phyloP scores from a whole-genome alignment of 1,140 invertebrate genomes.

The Cardiocondyla obscurior region DNA sequence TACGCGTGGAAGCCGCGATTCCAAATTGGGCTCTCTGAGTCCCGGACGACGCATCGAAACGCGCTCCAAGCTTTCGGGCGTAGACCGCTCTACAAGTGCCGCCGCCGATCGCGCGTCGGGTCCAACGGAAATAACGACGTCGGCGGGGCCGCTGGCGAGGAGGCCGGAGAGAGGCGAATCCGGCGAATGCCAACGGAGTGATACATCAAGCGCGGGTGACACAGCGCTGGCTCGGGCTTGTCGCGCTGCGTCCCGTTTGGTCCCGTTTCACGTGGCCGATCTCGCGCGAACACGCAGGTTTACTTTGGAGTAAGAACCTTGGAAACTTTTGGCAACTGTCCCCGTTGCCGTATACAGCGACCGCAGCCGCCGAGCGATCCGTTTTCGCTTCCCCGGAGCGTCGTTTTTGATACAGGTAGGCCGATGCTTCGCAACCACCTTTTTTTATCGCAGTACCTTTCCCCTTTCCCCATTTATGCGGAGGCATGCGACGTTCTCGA shows the following conservation, averaged over 20 bases:
- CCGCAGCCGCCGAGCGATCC: background rate
- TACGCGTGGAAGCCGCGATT: too few relatives aligned
- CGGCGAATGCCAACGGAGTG: conserved; percentile 61
- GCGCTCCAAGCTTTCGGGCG: conserved; percentile 61
- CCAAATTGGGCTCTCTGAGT: too few relatives aligned
- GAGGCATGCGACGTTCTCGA: background rate
- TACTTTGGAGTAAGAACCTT: too few relatives aligned
- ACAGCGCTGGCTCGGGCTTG: background rate
- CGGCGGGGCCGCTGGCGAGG: conserved; percentile 33
- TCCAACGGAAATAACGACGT: conserved; percentile 71
- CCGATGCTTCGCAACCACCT: background rate
- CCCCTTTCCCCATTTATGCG: background rate
- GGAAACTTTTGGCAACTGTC: too few relatives aligned
- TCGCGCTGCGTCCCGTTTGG: background rate
- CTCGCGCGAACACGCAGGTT: background rate
- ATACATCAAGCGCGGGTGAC: conserved; percentile 49
- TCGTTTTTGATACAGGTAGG: conserved; percentile 65
- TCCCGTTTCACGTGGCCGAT: conserved; percentile 39
- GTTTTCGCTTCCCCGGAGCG: too few relatives aligned
- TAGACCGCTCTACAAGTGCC: conserved; percentile 63
- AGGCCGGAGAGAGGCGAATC: conserved; percentile 32
- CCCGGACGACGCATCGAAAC: background rate
- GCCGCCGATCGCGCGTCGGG: conserved; percentile 30
- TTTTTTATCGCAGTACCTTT: background rate
- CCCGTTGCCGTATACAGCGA: background rate